Evolutionary conservation across 1,140 invertebrate species (phyloP).

Genomic region (Dreissena polymorpha): DNA sequence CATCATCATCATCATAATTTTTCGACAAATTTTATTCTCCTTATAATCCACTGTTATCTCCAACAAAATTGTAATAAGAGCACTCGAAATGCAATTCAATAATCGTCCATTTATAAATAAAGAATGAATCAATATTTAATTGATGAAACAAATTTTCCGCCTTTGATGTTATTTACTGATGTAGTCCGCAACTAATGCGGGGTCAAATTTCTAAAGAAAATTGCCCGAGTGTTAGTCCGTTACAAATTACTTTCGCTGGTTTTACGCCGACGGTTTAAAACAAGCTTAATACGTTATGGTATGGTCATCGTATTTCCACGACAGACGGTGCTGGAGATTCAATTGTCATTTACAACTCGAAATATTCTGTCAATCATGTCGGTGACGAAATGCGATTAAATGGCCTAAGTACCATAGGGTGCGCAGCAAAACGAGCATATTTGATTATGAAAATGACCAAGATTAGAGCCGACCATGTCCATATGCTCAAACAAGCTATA

Average conservation of each 20-base stretch:
- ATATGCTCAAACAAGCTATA: slow-evolving; percentile 29
- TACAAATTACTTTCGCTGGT: too few species aligned
- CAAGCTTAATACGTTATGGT: too few species aligned
- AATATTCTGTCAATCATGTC: slow-evolving; percentile 45
- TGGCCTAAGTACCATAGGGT: slow-evolving; percentile 54
- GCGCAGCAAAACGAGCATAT: slow-evolving; percentile 52
- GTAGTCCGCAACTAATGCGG: not conserved
- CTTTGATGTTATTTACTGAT: not conserved
- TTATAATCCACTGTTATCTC: too few species aligned
- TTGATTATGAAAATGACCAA: slow-evolving; percentile 56
- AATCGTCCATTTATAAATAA: too few species aligned
- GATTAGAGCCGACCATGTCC: slow-evolving; percentile 25
- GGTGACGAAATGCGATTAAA: slow-evolving; percentile 55
- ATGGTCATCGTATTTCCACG: slow-evolving; percentile 34
- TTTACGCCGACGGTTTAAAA: too few species aligned
- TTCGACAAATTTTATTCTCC: too few species aligned
- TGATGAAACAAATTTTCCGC: too few species aligned
- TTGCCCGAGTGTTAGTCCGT: not conserved
- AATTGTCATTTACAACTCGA: slow-evolving; percentile 54
- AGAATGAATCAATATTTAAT: too few species aligned
- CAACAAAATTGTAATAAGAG: too few species aligned
- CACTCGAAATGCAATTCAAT: too few species aligned
- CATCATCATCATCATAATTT: not conserved
- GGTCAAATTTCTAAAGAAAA: not conserved
- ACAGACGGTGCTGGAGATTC: slow-evolving; percentile 52